Conservation (phyloP, 2,797 vertebrate genomes). For the Chaunax sp. region DNA sequence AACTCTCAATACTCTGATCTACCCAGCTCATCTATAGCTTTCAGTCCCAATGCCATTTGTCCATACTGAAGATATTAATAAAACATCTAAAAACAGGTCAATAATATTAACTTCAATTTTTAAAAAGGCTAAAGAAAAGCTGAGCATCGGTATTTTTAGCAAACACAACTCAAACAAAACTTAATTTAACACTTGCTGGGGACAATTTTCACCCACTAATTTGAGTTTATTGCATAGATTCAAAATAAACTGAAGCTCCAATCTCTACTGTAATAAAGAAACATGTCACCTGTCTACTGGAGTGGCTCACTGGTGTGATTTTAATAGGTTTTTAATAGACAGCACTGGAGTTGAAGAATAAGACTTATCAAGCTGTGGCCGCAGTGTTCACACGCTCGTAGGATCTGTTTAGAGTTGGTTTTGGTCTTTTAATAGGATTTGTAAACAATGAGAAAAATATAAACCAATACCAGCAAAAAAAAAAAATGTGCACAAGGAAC, state of each 20-base stretch:
- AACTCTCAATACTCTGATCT: background rate
- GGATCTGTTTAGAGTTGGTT: background rate
- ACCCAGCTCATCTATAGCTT: background rate
- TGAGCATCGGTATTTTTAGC: background rate
- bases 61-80: background rate
- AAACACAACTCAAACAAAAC: background rate
- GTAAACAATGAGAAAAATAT: background rate
- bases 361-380: background rate
- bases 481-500: background rate
- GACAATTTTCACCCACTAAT: background rate
- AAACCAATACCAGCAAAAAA: background rate
- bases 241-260: conserved; percentile 7
- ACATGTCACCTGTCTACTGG: background rate
- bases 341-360: background rate
- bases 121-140: background rate
- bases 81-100: background rate
- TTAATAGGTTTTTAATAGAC: background rate
- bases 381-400: background rate
- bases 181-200: background rate
- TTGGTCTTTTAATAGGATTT: background rate
- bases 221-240: background rate
- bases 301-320: background rate
- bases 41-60: background rate
- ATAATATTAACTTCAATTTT: background rate
- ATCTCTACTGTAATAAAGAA: background rate